These are phyloP conservation scores for Choloepus didactylus DNA, from an alignment of 2,797 vertebrate genomes.

Conservation along the genomic window DNA sequence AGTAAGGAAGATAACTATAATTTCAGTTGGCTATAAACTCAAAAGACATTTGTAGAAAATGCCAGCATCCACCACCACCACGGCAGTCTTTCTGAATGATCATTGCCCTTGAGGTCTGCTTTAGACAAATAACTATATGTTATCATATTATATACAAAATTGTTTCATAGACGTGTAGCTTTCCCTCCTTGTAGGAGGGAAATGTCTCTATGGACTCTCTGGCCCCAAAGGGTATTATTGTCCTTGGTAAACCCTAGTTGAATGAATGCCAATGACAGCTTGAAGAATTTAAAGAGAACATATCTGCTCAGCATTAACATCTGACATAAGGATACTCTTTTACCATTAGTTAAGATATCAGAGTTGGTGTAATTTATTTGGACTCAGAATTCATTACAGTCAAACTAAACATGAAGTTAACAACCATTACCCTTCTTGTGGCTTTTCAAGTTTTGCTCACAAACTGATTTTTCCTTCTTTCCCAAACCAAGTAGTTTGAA, in stretches of 20 bases:
- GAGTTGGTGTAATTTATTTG: not conserved
- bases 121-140: not conserved
- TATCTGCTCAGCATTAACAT: not conserved
- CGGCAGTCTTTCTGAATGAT: not conserved
- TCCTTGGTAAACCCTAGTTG: not conserved
- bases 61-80: not conserved
- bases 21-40: not conserved
- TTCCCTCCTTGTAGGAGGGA: not conserved
- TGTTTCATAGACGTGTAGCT: not conserved
- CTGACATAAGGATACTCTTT: not conserved
- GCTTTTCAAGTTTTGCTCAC: slow-evolving; percentile 65
- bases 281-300: not conserved
- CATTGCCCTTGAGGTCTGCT: not conserved
- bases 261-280: not conserved
- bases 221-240: too few relatives aligned
- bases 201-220: too few relatives aligned
- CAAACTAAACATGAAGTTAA: slow-evolving; percentile 68
- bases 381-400: not conserved
- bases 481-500: slow-evolving; percentile 62
- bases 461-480: slow-evolving; percentile 70
- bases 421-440: slow-evolving; percentile 47
- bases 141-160: not conserved
- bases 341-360: slow-evolving; percentile 8
- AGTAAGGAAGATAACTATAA: not conserved
- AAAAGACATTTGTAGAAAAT: not conserved